These are phyloP conservation scores for Epistrophe grossulariae DNA, from an alignment of 2,888 invertebrate species.

Conservation along the genomic window DNA sequence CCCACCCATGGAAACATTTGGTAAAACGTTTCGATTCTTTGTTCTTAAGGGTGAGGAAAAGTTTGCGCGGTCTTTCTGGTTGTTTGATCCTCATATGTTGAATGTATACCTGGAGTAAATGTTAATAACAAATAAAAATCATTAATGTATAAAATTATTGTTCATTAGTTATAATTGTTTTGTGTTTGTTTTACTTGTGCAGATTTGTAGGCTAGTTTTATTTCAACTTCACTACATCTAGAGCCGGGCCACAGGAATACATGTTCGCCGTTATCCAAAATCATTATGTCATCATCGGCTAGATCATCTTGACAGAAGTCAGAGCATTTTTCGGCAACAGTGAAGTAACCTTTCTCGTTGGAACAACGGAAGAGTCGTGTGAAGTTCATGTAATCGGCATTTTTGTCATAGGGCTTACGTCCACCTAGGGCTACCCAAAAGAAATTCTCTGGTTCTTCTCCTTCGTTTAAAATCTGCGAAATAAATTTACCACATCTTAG, in stretches of 20 bases:
- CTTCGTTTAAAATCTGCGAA: slow-evolving; percentile 92
- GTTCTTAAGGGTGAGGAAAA: slow-evolving; percentile 97
- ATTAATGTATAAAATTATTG: slow-evolving; percentile 1
- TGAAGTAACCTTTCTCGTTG: slow-evolving; percentile 99
- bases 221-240: slow-evolving; percentile 98
- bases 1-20: slow-evolving; percentile 99
- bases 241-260: slow-evolving; percentile 99
- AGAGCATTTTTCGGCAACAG: slow-evolving; percentile 98
- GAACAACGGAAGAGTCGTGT: slow-evolving; percentile 98
- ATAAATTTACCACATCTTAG: neutral
- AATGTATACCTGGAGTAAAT: slow-evolving; percentile 92
- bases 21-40: slow-evolving; percentile 97
- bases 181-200: slow-evolving; percentile 90
- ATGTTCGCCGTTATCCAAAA: slow-evolving; percentile 98
- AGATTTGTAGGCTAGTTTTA: slow-evolving; percentile 98
- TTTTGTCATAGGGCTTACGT: slow-evolving; percentile 93
- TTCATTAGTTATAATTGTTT: neutral
- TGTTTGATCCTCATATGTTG: slow-evolving; percentile 98
- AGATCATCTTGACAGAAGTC: slow-evolving; percentile 93
- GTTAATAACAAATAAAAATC: slow-evolving; percentile 74
- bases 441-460: slow-evolving; percentile 98
- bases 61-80: slow-evolving; percentile 94
- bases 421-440: slow-evolving; percentile 99
- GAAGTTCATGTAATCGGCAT: slow-evolving; percentile 96
- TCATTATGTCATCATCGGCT: slow-evolving; percentile 99